phyloP scores from a whole-genome alignment of 1,140 invertebrate species.

The Leptonema lineaticorne region DNA sequence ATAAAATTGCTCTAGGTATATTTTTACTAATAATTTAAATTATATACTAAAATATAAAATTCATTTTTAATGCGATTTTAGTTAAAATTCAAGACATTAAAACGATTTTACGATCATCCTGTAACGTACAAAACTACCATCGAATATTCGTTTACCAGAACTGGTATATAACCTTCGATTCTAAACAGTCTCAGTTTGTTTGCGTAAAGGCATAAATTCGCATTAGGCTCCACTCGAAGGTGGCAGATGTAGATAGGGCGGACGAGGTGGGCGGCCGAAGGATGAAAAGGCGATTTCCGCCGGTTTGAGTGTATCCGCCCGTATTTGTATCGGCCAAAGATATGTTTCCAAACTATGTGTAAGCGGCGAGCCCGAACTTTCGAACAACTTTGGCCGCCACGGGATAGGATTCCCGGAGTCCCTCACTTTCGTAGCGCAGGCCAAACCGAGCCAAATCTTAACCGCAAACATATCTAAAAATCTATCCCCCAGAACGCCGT shows the following conservation, averaged over 20 bases:
- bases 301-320: slow-evolving; percentile 32
- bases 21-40: too few relatives aligned
- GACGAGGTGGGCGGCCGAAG: slow-evolving; percentile 17
- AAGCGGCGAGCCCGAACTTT: slow-evolving; percentile 25
- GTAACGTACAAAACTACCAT: too few relatives aligned
- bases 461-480: slow-evolving; percentile 2
- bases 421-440: background rate
- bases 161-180: too few relatives aligned
- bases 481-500: background rate
- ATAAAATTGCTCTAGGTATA: too few relatives aligned
- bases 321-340: slow-evolving; percentile 41
- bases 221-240: slow-evolving; percentile 3
- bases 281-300: too few relatives aligned
- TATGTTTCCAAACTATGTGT: slow-evolving; percentile 42
- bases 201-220: slow-evolving; percentile 31
- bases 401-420: background rate
- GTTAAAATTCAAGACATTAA: too few relatives aligned
- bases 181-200: slow-evolving; percentile 10
- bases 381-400: background rate
- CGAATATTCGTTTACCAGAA: too few relatives aligned
- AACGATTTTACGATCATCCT: too few relatives aligned
- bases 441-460: background rate
- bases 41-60: too few relatives aligned
- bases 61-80: too few relatives aligned
- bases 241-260: slow-evolving; percentile 4